A percentile compares a stretch with the other conserved stretches of the same genome.
Evolutionary conservation across 2,888 invertebrate genomes (phyloP).

Genomic region (Phyllotreta cruciferae): DNA sequence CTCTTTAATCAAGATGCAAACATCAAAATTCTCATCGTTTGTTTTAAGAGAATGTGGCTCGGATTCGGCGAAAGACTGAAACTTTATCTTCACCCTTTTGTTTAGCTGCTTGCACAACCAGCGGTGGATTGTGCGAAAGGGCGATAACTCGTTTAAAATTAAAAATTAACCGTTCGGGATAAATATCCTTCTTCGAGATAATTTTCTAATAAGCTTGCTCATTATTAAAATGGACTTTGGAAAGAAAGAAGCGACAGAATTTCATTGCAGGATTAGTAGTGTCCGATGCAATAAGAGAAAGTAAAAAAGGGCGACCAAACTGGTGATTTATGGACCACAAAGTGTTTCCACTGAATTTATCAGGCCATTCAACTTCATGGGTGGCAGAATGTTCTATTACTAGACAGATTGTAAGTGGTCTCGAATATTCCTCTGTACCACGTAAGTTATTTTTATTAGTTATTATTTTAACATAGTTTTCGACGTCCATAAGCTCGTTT

Average conservation of each 20-base stretch:
- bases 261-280: slow-evolving; percentile 36
- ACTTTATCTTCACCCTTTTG: too few relatives aligned
- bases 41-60: slow-evolving; percentile 13
- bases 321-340: slow-evolving; percentile 32
- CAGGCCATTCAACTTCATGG: slow-evolving; percentile 25
- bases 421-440: neutral
- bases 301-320: slow-evolving; percentile 36
- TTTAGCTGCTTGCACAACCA: too few relatives aligned
- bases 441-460: neutral
- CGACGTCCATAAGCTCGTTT: too few relatives aligned
- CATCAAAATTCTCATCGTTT: slow-evolving; percentile 21
- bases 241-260: slow-evolving; percentile 33
- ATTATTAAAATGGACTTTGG: slow-evolving; percentile 34
- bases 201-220: slow-evolving; percentile 27
- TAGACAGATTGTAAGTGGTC: slow-evolving; percentile 17
- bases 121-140: too few relatives aligned
- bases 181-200: neutral
- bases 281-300: slow-evolving; percentile 35
- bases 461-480: too few relatives aligned
- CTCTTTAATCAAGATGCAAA: slow-evolving; percentile 19
- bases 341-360: slow-evolving; percentile 34
- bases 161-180: too few relatives aligned
- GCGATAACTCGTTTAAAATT: too few relatives aligned
- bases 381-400: slow-evolving; percentile 23
- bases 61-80: neutral